These are phyloP conservation scores for Acromyrmex heyeri DNA, from an alignment of 1,140 invertebrate genomes.

Conservation along the genomic window DNA sequence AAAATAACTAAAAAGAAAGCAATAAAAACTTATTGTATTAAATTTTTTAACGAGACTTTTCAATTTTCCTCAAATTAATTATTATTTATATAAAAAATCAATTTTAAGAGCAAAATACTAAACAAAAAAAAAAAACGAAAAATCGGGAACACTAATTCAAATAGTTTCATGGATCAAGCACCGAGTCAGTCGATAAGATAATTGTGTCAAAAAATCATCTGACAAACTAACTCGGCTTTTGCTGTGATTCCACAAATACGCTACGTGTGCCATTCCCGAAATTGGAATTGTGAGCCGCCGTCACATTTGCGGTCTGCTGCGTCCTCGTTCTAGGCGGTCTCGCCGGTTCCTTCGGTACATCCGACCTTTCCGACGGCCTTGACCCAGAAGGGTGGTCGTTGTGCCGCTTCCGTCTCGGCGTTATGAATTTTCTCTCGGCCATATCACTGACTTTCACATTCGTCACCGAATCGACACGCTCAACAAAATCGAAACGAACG, in stretches of 20 bases:
- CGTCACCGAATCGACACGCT: constrained; percentile 31
- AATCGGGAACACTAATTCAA: background rate
- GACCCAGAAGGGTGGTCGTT: constrained; percentile 65
- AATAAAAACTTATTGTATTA: background rate
- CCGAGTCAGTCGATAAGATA: background rate
- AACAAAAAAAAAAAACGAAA: background rate
- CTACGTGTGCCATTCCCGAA: constrained; percentile 21
- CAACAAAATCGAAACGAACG: background rate
- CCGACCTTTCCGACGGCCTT: constrained; percentile 32
- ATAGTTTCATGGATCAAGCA: background rate
- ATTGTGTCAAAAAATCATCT: background rate
- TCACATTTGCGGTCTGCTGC: constrained; percentile 38
- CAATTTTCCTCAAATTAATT: background rate
- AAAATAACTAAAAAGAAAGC: background rate
- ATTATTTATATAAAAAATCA: background rate
- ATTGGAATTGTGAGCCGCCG: constrained; percentile 33
- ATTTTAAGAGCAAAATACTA: background rate
- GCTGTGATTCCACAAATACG: background rate
- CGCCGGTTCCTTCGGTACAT: constrained; percentile 63
- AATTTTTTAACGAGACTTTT: background rate
- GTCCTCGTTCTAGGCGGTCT: constrained; percentile 69
- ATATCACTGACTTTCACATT: constrained; percentile 70
- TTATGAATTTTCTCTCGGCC: constrained; percentile 77
- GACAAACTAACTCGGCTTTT: constrained; percentile 46
- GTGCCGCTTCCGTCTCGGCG: constrained; percentile 72